Conservation (phyloP, 2,888 invertebrate species). For the Drosophila acutilabella region DNA sequence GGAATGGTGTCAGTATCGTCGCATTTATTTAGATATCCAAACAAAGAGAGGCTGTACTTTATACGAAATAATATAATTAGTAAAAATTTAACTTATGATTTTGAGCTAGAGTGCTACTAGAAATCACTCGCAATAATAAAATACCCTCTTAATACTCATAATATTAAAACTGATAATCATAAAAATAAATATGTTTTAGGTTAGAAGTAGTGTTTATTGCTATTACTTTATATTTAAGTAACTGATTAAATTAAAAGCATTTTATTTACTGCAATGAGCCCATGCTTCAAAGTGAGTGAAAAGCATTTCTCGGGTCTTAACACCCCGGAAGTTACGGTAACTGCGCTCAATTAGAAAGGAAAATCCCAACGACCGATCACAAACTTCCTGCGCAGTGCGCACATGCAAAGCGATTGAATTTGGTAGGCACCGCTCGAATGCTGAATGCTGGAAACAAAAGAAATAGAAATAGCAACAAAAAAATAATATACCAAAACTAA, state of each 20-base stretch:
- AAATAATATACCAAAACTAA: conserved; percentile 35
- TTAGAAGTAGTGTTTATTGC: background rate
- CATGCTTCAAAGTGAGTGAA: background rate
- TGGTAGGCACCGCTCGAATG: conserved; percentile 35
- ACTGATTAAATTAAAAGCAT: conserved; percentile 1
- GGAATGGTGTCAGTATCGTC: conserved; percentile 13
- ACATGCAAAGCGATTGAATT: conserved; percentile 42
- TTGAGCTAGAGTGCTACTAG: no score
- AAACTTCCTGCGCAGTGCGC: conserved; percentile 40
- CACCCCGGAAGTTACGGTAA: conserved; percentile 54
- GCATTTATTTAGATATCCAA: conserved; percentile 6
- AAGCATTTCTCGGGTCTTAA: conserved; percentile 23
- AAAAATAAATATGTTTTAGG: no score
- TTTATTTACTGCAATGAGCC: background rate
- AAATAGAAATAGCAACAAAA: conserved; percentile 35
- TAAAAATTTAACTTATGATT: no score
- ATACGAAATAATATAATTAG: background rate
- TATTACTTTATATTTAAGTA: background rate
- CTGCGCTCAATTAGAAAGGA: conserved; percentile 60
- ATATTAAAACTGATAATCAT: background rate
- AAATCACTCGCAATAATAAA: no score
- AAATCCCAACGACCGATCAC: conserved; percentile 39
- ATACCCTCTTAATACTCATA: background rate
- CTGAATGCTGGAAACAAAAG: conserved; percentile 39
- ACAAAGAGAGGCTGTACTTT: background rate